Conservation (phyloP, 1,140 invertebrate genomes). For the Drosophila setifemur region DNA sequence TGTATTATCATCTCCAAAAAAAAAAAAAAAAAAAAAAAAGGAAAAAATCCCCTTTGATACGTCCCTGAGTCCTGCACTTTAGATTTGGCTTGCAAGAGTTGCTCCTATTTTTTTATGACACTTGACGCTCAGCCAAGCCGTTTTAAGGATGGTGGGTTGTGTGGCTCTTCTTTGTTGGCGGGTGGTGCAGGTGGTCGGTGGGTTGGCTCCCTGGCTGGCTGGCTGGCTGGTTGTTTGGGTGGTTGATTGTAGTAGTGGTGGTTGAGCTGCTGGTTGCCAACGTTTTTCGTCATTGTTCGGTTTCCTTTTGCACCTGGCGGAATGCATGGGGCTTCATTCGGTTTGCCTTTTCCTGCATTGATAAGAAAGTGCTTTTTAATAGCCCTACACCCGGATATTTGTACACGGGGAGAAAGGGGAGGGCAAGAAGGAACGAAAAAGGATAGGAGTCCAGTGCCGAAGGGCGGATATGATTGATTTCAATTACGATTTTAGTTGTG, state of each 20-base stretch:
- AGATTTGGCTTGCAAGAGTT: slow-evolving; percentile 77
- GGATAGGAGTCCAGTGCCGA: not conserved
- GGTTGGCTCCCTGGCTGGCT: too few relatives aligned
- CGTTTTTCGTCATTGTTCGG: slow-evolving; percentile 40
- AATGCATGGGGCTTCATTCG: slow-evolving; percentile 57
- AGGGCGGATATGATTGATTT: slow-evolving; percentile 18
- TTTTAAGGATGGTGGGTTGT: not conserved
- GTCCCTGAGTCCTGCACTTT: slow-evolving; percentile 54
- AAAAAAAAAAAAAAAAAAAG: too few relatives aligned
- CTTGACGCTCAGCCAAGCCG: slow-evolving; percentile 71
- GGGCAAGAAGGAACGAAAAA: not conserved
- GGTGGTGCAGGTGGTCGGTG: not conserved
- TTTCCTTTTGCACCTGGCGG: slow-evolving; percentile 56
- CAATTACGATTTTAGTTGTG: slow-evolving; percentile 4
- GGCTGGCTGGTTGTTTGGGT: too few relatives aligned
- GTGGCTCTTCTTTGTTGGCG: slow-evolving; percentile 4
- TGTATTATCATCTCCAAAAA: too few relatives aligned
- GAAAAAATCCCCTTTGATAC: slow-evolving; percentile 8
- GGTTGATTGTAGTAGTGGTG: not conserved
- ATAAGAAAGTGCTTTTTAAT: slow-evolving; percentile 74
- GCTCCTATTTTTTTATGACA: slow-evolving; percentile 73
- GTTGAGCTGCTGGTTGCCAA: slow-evolving; percentile 24
- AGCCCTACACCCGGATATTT: slow-evolving; percentile 48
- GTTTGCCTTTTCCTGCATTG: slow-evolving; percentile 48
- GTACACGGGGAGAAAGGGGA: slow-evolving; percentile 10